Evolutionary conservation across 30 jellyfish, hydroid and myxozoan genomes (phyloP).

Genomic region (Turritopsis rubra): DNA sequence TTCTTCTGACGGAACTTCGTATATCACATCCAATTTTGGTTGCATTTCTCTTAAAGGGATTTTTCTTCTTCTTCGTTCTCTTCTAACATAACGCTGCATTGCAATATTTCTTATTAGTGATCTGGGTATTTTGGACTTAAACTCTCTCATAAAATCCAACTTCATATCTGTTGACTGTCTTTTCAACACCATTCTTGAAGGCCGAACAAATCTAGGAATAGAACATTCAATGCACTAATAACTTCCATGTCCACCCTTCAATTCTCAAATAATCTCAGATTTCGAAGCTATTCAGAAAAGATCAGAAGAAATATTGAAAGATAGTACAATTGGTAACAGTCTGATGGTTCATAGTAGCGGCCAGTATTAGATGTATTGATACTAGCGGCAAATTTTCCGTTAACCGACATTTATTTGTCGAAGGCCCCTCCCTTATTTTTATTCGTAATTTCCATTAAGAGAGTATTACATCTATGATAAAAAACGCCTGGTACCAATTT

Average conservation of each 20-base stretch:
- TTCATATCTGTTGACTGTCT: neutral
- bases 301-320: no score
- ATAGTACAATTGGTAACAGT: no score
- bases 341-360: no score
- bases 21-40: neutral
- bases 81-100: neutral
- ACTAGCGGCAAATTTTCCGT: no score
- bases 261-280: neutral
- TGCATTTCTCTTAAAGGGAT: neutral
- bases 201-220: neutral
- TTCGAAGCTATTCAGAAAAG: neutral
- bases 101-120: neutral
- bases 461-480: no score
- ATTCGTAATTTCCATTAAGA: no score
- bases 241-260: neutral
- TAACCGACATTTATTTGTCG: no score
- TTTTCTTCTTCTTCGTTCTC: neutral
- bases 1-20: neutral
- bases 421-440: no score
- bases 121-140: neutral
- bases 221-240: no score
- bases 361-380: no score
- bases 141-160: neutral
- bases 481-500: no score
- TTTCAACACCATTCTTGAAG: neutral